Conservation (phyloP, 2,888 invertebrate species). For the Rhagium mordax region DNA sequence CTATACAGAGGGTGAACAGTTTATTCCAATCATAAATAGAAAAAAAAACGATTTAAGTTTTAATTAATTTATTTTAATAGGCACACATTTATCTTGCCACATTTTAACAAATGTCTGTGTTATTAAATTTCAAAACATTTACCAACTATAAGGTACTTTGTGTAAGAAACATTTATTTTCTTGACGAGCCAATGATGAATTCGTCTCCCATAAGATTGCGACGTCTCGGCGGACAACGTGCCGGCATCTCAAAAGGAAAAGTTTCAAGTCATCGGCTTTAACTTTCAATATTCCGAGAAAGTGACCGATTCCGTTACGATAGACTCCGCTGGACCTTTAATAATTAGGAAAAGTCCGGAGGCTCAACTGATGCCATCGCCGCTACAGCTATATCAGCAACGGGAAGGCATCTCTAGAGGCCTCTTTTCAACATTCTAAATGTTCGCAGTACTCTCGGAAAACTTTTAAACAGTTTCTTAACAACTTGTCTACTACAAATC, state of each 20-base stretch:
- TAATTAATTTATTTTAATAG: too few relatives aligned
- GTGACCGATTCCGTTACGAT: background rate
- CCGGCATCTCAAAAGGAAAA: background rate
- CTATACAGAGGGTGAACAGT: too few relatives aligned
- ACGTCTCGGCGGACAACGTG: background rate
- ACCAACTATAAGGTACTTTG: too few relatives aligned
- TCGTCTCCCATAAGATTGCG: background rate
- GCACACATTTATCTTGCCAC: too few relatives aligned
- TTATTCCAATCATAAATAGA: too few relatives aligned
- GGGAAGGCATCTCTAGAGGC: conserved; percentile 13
- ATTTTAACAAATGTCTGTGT: too few relatives aligned
- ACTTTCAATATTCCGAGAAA: background rate
- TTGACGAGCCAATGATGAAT: background rate
- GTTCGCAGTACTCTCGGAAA: conserved; percentile 31
- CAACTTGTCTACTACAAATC: conserved; percentile 46
- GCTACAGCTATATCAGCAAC: conserved; percentile 18
- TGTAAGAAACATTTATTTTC: too few relatives aligned
- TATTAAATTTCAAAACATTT: too few relatives aligned
- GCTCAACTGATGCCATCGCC: conserved; percentile 2
- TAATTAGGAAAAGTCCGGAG: conserved; percentile 17
- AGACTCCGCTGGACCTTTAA: background rate
- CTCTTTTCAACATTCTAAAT: conserved; percentile 11
- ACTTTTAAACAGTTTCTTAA: conserved; percentile 42
- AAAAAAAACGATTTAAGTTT: too few relatives aligned
- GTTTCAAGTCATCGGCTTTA: background rate